Conservation (phyloP, 2,797 vertebrate species). For the Cryptoblepharus egeriae region DNA sequence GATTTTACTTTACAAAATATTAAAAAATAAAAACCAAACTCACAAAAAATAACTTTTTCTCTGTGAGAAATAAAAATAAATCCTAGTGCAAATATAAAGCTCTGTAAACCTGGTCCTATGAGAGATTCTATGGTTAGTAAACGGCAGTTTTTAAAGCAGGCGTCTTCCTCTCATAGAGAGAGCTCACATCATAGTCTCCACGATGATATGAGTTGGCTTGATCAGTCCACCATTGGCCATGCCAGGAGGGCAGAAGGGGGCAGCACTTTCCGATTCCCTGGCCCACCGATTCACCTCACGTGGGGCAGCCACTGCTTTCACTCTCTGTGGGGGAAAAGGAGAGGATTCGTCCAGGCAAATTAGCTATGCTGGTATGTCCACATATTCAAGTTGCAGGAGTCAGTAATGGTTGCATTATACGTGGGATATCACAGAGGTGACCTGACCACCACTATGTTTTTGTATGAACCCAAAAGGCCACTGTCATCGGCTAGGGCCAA, state of each 20-base stretch:
- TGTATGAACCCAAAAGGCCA: neutral
- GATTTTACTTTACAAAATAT: constrained; percentile 81
- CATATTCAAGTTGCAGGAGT: neutral
- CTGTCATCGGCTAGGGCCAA: neutral
- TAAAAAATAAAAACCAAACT: constrained; percentile 68
- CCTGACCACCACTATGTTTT: neutral
- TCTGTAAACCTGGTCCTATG: constrained; percentile 95
- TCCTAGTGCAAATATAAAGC: constrained; percentile 90
- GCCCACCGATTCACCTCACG: constrained; percentile 89
- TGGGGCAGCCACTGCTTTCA: constrained; percentile 93
- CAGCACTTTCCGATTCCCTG: constrained; percentile 87
- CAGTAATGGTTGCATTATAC: neutral
- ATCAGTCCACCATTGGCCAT: constrained; percentile 83
- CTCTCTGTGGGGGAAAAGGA: constrained; percentile 80
- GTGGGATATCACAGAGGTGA: neutral
- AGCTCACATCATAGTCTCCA: constrained; percentile 99
- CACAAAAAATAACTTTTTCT: constrained; percentile 82
- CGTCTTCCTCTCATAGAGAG: constrained; percentile 80
- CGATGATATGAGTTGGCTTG: constrained; percentile 94
- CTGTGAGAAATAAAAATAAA: constrained; percentile 88
- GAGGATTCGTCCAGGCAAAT: neutral
- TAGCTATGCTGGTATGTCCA: neutral
- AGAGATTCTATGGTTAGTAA: constrained; percentile 90
- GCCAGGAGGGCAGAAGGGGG: constrained; percentile 86
- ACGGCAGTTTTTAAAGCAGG: constrained; percentile 85